Percentiles rank a stretch among this genome's conserved stretches.
Evolutionary conservation across 2,797 vertebrate species (phyloP).

Genomic region (Megalops cyprinoides): DNA sequence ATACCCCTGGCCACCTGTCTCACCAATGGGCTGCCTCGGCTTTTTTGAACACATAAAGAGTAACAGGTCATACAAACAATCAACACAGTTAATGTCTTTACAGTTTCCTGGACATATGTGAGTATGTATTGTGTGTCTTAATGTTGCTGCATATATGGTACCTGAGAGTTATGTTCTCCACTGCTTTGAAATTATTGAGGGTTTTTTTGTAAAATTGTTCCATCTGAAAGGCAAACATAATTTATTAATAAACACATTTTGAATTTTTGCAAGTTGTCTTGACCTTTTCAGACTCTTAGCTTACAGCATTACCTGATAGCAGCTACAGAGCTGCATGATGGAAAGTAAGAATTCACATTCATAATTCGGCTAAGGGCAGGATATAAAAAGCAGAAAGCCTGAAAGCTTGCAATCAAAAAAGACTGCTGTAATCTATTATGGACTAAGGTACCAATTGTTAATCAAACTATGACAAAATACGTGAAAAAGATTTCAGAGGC

Average conservation of each 20-base stretch:
- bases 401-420: too few species aligned
- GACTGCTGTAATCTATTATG: too few species aligned
- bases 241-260: background rate
- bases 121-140: background rate
- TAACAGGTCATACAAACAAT: background rate
- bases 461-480: too few species aligned
- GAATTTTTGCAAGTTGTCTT: background rate
- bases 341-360: too few species aligned
- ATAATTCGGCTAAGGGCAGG: too few species aligned
- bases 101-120: background rate
- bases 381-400: too few species aligned
- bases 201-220: background rate
- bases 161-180: conserved; percentile 43
- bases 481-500: too few species aligned
- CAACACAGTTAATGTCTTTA: background rate
- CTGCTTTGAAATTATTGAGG: background rate
- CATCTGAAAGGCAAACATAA: conserved; percentile 44
- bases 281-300: background rate
- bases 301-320: too few species aligned
- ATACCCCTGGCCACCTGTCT: background rate
- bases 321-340: too few species aligned
- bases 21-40: background rate
- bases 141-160: conserved; percentile 24
- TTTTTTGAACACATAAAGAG: background rate
- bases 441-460: too few species aligned